Evolutionary conservation across 2,888 invertebrate genomes (phyloP), one percentile per base, ranked within the genome.

Genomic region (Drosophila melanosoma): DNA sequence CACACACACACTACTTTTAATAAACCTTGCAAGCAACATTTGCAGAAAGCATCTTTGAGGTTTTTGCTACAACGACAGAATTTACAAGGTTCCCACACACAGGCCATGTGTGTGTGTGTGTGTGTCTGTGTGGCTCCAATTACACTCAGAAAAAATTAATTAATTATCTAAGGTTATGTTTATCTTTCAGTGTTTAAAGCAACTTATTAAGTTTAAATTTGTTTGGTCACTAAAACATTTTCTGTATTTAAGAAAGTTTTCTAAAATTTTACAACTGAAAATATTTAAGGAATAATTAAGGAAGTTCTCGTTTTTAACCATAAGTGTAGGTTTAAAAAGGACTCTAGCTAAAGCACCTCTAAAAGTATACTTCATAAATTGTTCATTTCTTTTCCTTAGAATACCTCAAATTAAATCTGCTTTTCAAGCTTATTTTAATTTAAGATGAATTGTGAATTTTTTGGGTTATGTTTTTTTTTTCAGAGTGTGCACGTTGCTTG

Each of bases 31-130:
- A 33, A 49, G 54, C 67, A 67, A 72, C 81, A 81, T 67, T 86
- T 54, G 65, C 60, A 72, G 83, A 69, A 69, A 76, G 81, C 74
- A 71, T 74, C 87, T 76, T 74, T 84, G 87, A 62, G 82, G 84
- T 72, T 72, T 71, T 65, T 70, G 70, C 70, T 69, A 53, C 75
- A 64, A 60, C 70, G 57, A 67, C 80, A 77, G 64, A 77, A 82
- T 82, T 64, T 72, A 74, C 69, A 71, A 57, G 61, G 69, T 49
- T 40, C 57, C n/a, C 32, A 36, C 51, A 53, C 61, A 23, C 15
- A 23, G n/a, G 11, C n/a, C 2, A 12, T 12, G 5, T 40, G 7
- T n/a, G 40, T 48, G 36, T 36, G 61, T 69, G 58, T 20, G 11
- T 33, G 36, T 17, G 59, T 32, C 12, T 23, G 23, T 23, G 36